phyloP scores from a whole-genome alignment of 2,888 invertebrate species.

The Ceramica pisi region DNA sequence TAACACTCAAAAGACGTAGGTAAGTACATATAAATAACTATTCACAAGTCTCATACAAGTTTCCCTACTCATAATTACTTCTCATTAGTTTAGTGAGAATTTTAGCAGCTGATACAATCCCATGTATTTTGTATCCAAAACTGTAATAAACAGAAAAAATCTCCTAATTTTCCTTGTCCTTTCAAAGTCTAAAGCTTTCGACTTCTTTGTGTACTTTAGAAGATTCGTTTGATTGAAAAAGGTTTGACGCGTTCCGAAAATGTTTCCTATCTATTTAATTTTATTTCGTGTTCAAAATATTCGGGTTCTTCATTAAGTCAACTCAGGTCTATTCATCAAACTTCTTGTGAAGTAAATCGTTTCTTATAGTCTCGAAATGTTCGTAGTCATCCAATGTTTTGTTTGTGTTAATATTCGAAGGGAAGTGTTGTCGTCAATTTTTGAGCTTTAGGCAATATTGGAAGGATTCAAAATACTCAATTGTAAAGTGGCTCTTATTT shows the following conservation, averaged over 20 bases:
- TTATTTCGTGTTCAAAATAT: slow-evolving; percentile 6
- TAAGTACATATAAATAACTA: not conserved
- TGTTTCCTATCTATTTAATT: slow-evolving; percentile 2
- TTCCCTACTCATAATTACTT: slow-evolving; percentile 4
- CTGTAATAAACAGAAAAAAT: not conserved
- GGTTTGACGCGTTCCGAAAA: not conserved
- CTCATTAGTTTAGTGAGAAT: slow-evolving; percentile 1
- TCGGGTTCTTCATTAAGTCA: slow-evolving; percentile 15
- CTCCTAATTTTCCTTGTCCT: not conserved
- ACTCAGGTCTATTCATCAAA: slow-evolving; percentile 5
- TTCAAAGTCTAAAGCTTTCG: not conserved
- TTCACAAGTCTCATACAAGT: not conserved
- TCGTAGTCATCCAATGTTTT: slow-evolving; percentile 8
- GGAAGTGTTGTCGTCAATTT: not conserved
- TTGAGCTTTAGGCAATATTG: not conserved
- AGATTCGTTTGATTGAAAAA: slow-evolving; percentile 6
- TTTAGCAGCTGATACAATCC: not conserved
- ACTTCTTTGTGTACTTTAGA: slow-evolving; percentile 6
- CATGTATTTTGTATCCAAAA: not conserved
- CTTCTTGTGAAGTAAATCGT: not conserved
- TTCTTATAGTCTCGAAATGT: not conserved
- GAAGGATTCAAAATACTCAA: not conserved
- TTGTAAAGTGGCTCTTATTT: not conserved
- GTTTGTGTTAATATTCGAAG: slow-evolving; percentile 9
- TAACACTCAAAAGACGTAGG: not conserved